phyloP scores from a whole-genome alignment of 1,140 invertebrate species.

The Bombus cullumanus region DNA sequence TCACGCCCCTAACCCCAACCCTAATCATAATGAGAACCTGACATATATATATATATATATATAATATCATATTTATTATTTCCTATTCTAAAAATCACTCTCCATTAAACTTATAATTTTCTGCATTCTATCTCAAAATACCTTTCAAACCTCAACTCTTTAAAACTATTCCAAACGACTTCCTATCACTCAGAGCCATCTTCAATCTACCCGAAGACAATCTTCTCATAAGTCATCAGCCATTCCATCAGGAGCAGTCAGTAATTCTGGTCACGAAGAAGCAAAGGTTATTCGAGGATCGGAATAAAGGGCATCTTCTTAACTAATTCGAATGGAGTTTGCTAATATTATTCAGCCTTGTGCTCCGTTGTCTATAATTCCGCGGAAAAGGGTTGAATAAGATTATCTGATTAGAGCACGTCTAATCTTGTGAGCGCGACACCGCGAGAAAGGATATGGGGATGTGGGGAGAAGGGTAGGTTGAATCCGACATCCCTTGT shows the following conservation, averaged over 20 bases:
- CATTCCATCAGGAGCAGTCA: neutral
- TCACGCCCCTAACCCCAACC: too few relatives aligned
- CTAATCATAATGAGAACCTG: too few relatives aligned
- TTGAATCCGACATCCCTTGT: neutral
- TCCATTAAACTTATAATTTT: neutral
- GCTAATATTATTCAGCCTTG: slow-evolving; percentile 22
- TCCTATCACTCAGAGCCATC: neutral
- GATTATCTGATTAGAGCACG: slow-evolving; percentile 50
- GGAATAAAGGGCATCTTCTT: neutral
- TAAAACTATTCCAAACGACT: neutral
- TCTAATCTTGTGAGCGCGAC: slow-evolving; percentile 57
- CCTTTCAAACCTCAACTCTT: neutral
- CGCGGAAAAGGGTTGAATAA: neutral
- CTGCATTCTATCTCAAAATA: neutral
- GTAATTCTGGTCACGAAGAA: slow-evolving; percentile 4
- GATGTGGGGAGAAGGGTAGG: neutral
- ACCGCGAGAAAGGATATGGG: neutral
- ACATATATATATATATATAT: too few relatives aligned
- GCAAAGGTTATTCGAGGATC: neutral
- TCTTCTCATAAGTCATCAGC: neutral
- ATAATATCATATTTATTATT: too few relatives aligned
- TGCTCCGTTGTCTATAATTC: slow-evolving; percentile 12
- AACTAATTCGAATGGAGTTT: neutral
- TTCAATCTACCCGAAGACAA: neutral
- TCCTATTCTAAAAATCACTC: neutral